phyloP scores from a whole-genome alignment of 2,797 vertebrate species.

The Fistularia commersonii region DNA sequence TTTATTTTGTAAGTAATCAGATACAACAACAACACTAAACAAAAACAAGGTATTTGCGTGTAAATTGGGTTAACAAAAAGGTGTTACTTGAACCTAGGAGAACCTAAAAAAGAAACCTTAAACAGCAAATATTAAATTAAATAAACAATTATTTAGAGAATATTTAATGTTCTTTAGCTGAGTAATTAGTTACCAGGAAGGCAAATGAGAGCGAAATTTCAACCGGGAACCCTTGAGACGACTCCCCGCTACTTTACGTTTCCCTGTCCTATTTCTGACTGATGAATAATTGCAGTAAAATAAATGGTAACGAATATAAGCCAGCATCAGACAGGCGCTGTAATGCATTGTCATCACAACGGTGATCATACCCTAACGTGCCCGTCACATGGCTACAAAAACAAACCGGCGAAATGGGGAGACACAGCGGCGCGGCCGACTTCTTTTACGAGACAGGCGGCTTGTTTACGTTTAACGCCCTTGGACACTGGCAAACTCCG shows the following conservation, averaged over 20 bases:
- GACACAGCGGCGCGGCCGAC: not conserved
- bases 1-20: constrained; percentile 69
- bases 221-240: no score
- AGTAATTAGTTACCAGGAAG: no score
- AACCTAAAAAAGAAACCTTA: constrained; percentile 57
- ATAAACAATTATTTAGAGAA: no score
- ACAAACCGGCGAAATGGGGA: constrained; percentile 34
- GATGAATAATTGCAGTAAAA: no score
- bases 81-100: constrained; percentile 31
- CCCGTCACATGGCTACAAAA: constrained; percentile 59
- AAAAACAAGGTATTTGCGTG: not conserved
- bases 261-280: no score
- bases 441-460: not conserved
- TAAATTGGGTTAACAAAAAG: not conserved
- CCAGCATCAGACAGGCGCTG: not conserved
- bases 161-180: no score
- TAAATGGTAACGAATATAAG: no score
- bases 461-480: no score
- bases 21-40: constrained; percentile 36
- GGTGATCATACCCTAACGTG: constrained; percentile 7
- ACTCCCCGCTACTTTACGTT: no score
- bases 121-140: not conserved
- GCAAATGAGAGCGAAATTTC: no score
- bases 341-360: not conserved
- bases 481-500: not conserved